Percentiles rank a stretch among this genome's conserved stretches.
These are phyloP conservation scores for Blastomussa wellsi DNA, from an alignment of 92 coral and sea anemone genomes.

Conservation along the genomic window DNA sequence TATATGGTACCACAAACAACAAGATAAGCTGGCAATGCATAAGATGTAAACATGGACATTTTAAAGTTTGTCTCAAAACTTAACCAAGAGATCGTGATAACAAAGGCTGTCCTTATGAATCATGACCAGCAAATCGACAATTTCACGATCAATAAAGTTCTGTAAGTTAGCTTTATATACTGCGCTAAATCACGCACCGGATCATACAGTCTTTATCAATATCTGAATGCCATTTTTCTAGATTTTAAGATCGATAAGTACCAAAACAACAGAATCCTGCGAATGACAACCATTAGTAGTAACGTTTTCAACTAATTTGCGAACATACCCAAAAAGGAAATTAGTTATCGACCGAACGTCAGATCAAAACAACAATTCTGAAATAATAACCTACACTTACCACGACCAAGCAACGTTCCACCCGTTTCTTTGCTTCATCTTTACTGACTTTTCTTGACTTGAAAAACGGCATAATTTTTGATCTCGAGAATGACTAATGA, in stretches of 20 bases:
- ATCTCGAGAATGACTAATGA: neutral
- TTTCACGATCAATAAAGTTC: no score
- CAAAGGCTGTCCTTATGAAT: no score
- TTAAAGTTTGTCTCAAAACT: neutral
- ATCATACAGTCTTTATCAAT: no score
- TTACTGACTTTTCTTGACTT: constrained; percentile 80
- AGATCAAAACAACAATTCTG: constrained; percentile 4
- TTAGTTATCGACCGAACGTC: neutral
- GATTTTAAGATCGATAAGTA: neutral
- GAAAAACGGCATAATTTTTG: constrained; percentile 81
- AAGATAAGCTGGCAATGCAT: neutral
- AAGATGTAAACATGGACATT: neutral
- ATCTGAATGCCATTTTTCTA: no score
- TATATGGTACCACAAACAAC: neutral
- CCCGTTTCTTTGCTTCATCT: constrained; percentile 81
- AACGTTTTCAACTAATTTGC: constrained; percentile 1
- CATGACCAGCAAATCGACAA: no score
- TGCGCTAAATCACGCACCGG: no score
- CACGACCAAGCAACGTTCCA: constrained; percentile 82
- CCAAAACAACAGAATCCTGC: neutral
- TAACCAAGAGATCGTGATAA: neutral
- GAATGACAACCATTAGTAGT: constrained; percentile 1
- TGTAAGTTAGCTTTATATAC: no score
- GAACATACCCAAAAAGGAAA: constrained; percentile 8
- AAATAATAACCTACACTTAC: constrained; percentile 54